Base-by-base conservation (phyloP, 2,888 invertebrate species). In the Andrena hattorfiana region DNA sequence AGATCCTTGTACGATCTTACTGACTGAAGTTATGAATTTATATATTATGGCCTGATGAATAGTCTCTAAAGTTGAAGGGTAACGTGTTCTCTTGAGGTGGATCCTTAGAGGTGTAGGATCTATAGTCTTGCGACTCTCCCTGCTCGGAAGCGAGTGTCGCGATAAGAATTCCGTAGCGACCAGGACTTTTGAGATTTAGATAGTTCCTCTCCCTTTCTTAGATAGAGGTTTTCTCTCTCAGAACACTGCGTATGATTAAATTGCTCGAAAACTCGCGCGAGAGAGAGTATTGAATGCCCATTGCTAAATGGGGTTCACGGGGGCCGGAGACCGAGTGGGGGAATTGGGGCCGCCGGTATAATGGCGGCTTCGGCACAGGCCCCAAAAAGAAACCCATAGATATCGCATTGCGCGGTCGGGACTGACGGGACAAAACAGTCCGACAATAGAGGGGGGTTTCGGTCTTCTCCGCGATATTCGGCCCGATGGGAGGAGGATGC, bases 351-450 rank as follows among this genome's bases (percentile, higher is more conserved):
- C 59, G 80, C 81, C 80, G 77, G 83, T 87, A 90, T 90, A 91
- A 91, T 90, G 91, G 92, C 92, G 91, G 91, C 90, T 87, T 88
- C 88, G 88, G 88, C 85, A 89, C 87, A 87, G 89, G 90, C 87
- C 90, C 88, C 89, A 90, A 90, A 92, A 93, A 93, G 92, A 90
- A 92, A 91, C 92, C 88, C 92, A 90, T 92, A 91, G 93, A 94
- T 93, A 94, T 94, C 93, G 91, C 93, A 91, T 94, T 94, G 93
- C 94, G 89, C 91, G 87, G 87, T 83, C 83, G 88, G 92, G 93
- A 93, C 93, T 93, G 93, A 93, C 93, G 93, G 93, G 93, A 94
- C 94, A 94, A 94, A 94, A 93, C 93, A 91, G 85, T 87, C 80
- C 89, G 89, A 93, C 93, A 93, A 93, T 92, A 91, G 79, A 70